Percentiles rank a stretch among this genome's conserved stretches.
Conservation (phyloP, 2,888 invertebrate genomes). For the Lepas anatifera region DNA sequence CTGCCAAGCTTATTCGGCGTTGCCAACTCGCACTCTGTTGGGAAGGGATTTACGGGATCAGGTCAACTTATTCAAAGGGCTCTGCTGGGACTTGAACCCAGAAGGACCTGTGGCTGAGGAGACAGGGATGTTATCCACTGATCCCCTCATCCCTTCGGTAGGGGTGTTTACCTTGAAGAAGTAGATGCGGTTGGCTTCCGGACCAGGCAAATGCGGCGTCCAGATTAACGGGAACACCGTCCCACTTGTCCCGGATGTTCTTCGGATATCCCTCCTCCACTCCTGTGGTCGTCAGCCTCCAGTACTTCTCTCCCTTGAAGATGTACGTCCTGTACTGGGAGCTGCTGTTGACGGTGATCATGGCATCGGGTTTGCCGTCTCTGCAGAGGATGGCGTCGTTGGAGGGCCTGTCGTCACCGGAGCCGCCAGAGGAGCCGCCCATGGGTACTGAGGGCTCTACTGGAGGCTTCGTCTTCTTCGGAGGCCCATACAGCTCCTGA, state of each 20-base stretch:
- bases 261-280: constrained; percentile 79
- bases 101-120: no score
- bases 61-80: no score
- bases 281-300: constrained; percentile 70
- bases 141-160: no score
- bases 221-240: constrained; percentile 51
- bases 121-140: no score
- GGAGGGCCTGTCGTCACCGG: not conserved
- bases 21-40: no score
- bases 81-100: no score
- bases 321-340: constrained; percentile 76
- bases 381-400: constrained; percentile 46
- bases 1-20: no score
- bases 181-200: constrained; percentile 82
- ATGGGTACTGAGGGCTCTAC: no score
- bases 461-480: not conserved
- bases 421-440: not conserved
- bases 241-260: constrained; percentile 63
- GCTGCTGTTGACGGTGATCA: constrained; percentile 85
- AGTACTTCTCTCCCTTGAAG: constrained; percentile 79
- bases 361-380: constrained; percentile 50
- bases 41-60: no score
- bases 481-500: constrained; percentile 17
- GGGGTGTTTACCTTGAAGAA: constrained; percentile 83
- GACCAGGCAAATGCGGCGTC: constrained; percentile 92